phyloP scores from a whole-genome alignment of 2,797 vertebrate species.

The Cynopterus sphinx region DNA sequence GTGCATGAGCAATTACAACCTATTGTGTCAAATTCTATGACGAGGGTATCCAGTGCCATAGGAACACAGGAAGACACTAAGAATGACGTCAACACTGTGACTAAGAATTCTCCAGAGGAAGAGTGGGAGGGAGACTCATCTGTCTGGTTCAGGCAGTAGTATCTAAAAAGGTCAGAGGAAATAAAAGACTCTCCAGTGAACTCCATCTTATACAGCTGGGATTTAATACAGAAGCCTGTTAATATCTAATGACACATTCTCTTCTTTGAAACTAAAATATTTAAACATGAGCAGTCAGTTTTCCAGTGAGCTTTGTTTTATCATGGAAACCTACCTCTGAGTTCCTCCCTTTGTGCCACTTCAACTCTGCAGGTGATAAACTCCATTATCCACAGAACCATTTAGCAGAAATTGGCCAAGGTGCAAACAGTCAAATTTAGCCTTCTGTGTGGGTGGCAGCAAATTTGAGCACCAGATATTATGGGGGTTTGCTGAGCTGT shows the following conservation, averaged over 20 bases:
- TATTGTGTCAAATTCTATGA: not conserved
- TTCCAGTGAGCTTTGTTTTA: conserved; percentile 2
- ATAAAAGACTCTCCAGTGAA: not conserved
- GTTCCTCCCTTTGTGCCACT: not conserved
- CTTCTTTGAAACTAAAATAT: not conserved
- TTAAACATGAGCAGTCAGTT: not conserved
- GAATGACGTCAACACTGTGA: not conserved
- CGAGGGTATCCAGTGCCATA: rapidly evolving
- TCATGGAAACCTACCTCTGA: not conserved
- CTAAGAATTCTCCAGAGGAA: not conserved
- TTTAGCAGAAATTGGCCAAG: not conserved
- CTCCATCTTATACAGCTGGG: not conserved
- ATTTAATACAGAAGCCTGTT: not conserved
- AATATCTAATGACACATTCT: not conserved
- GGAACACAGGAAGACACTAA: not conserved
- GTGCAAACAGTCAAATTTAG: conserved; percentile 21
- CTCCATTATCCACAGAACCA: conserved; percentile 36
- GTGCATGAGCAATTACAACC: not conserved
- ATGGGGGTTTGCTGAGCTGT: not conserved
- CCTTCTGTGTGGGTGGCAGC: not conserved
- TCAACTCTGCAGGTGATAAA: not conserved
- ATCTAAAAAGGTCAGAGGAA: not conserved
- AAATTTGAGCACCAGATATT: not conserved
- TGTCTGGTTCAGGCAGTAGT: not conserved
- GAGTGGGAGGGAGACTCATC: rapidly evolving